Evolutionary conservation across 2,113 vertebrate species (phyloP), one percentile per base, ranked within the genome.

Genomic region (Albula goreensis): DNA sequence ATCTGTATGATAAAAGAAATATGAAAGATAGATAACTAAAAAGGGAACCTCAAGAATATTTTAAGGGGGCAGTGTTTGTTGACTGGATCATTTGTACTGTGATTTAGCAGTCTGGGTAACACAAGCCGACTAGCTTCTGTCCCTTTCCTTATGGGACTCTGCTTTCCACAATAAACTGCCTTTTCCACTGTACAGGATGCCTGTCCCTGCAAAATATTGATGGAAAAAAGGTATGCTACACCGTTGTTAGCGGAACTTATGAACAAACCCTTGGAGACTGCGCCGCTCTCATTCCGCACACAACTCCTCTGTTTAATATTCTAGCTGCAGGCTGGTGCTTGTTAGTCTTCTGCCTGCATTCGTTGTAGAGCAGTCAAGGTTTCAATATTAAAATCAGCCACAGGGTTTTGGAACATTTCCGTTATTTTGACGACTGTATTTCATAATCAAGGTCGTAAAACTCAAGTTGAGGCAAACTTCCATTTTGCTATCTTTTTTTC

Each of bases 401-500:
- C 77, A 48, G 74, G 5, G 12, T 78, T 31, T 31, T 78, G 74
- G 19, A 31, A 78, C 63, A 70, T n/a, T 70, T 22, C 22, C 63
- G 13, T 70, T 78, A 48, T 78, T 78, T 78, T 25, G 3, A 78
- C 25, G 22, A 2, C 74, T 31, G 31, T 78, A 19, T 25, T 78
- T 78, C 19, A 49, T 41, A 78, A 48, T 31, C 25, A 78, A 78
- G 31, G 56, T 49, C 48, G 50, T 7, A 50, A 70, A 22, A 19
- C 53, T 15, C 80, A 5, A 87, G 77, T 77, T 84, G 57, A 63
- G 13, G 12, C 10, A 13, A 49, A 48, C 53, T 63, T 77, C 83
- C 78, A 84, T 80, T 85, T 86, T 81, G 53, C 79, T 74, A 13
- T n/a, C 7, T 80, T 41, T 85, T 86, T 85, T 52, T 83, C 85